Evolutionary conservation across 2,113 vertebrate species (phyloP), one percentile per base, ranked within the genome.

Genomic region (Boleophthalmus pectinirostris): DNA sequence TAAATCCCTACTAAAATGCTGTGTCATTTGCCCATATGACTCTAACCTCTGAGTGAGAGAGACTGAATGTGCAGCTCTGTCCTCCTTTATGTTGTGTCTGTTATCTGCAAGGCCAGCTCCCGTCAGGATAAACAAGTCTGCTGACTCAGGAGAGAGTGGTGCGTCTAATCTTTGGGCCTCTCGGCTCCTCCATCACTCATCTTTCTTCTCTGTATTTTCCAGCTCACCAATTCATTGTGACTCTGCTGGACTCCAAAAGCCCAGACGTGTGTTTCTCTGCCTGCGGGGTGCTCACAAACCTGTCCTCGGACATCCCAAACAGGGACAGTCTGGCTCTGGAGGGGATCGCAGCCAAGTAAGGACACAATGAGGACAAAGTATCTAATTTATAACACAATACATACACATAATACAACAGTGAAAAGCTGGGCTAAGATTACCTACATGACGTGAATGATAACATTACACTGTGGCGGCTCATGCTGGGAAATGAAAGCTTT

Each of bases 271-370:
- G 98, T 83, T 96, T 96, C 81, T 95, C 95, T 35, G 96, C 96
- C 80, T 98, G 96, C 70, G 98, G 97, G 58, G 96, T 99, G 75
- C 95, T 99, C 82, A 95, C 95, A 69, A 99, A 99, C 82, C 93
- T 99, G 82, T 81, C 89, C 53, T 70, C 82, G 80, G 89, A 91
- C 72, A 78, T 86, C 46, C 84, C 94, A 91, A 29, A 89, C 93
- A 81, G 94, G 95, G 72, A 85, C 90, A 70, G 86, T 51, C 92
- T 99, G 16, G 92, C 89, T 46, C 90, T 92, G 70, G 95, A 92
- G 86, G 96, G 95, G 11, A 92, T 92, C 68, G 72, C 94, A 81
- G 89, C 83, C 85, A 99, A 96, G 98, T 99, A 95, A 95, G 94
- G 56, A 82, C 66, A 21, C 65, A 54, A 54, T 7, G 51, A 54